Evolutionary conservation across 1,140 invertebrate genomes (phyloP), one percentile per base, ranked within the genome.

Genomic region (Palaemon carinicauda): DNA sequence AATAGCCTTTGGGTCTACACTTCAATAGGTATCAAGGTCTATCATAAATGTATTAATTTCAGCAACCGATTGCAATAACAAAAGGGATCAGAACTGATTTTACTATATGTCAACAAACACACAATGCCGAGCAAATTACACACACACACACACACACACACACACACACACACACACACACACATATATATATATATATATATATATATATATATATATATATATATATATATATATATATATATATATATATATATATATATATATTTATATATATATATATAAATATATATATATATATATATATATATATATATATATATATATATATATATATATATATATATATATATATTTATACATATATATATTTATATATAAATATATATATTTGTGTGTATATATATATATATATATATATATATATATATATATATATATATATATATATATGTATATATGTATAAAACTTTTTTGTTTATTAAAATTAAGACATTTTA

Each of bases 211-310:
- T 10, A 10, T 17, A 60, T 60, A 60, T 1, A 60, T 60, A 60
- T 60, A 60, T 60, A 60, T 4, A 60, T 60, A 60, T 60, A 10
- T 60, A 60, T 60, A 60, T 60, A 60, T 60, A 60, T 60, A 10
- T 60, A 60, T 60, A 10, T 60, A 60, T 60, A 60, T 65, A 21
- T 65, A 65, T 19, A 65, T 65, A 65, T 65, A 65, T 65, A 17
- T 17, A 65, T 19, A 19, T 65, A 65, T 65, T 21, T 65, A 65
- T 65, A 65, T 65, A 65, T 65, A 65, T 65, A 65, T 21, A 65
- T 65, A 65, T 65, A 65, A 17, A 65, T 65, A 65, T 65, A 65
- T 65, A 65, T 65, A 65, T 65, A 65, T 65, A 65, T 65, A 65
- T 65, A 65, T 65, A 65, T 65, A 65, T 65, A 65, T n/a, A 65